phyloP scores from a whole-genome alignment of 2,888 invertebrate genomes.

The Sarcophaga carnaria region DNA sequence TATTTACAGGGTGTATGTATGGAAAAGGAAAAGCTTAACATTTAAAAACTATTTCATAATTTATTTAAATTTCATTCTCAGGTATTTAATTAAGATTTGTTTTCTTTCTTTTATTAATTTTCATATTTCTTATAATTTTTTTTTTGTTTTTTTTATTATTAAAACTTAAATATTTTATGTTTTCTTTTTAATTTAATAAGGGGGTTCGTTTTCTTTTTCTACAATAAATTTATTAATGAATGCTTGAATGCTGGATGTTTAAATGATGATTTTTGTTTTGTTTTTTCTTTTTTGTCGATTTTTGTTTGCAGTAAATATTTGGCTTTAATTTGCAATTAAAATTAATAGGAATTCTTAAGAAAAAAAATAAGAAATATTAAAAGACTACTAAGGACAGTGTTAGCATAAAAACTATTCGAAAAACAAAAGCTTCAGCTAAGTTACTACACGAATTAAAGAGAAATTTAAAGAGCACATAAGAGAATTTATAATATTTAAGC shows the following conservation, averaged over 20 bases:
- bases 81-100: slow-evolving; percentile 64
- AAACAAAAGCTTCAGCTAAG: neutral
- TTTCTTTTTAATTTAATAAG: slow-evolving; percentile 36
- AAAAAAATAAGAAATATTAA: slow-evolving; percentile 1
- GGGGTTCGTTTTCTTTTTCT: neutral
- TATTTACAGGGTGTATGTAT: neutral
- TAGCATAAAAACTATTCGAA: neutral
- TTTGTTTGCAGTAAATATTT: slow-evolving; percentile 61
- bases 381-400: neutral
- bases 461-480: neutral
- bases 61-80: slow-evolving; percentile 60
- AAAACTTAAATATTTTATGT: slow-evolving; percentile 24
- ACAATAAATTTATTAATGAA: too few relatives aligned
- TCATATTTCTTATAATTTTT: slow-evolving; percentile 15
- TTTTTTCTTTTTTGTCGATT: neutral
- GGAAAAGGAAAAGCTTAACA: neutral
- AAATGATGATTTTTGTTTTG: neutral
- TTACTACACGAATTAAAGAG: neutral
- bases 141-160: slow-evolving; percentile 42
- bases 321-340: slow-evolving; percentile 69
- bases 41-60: slow-evolving; percentile 33
- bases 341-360: slow-evolving; percentile 59
- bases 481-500: slow-evolving; percentile 40
- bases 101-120: slow-evolving; percentile 31
- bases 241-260: neutral